Conservation (phyloP, 1,140 invertebrate genomes). For the Epicauta chinensis region DNA sequence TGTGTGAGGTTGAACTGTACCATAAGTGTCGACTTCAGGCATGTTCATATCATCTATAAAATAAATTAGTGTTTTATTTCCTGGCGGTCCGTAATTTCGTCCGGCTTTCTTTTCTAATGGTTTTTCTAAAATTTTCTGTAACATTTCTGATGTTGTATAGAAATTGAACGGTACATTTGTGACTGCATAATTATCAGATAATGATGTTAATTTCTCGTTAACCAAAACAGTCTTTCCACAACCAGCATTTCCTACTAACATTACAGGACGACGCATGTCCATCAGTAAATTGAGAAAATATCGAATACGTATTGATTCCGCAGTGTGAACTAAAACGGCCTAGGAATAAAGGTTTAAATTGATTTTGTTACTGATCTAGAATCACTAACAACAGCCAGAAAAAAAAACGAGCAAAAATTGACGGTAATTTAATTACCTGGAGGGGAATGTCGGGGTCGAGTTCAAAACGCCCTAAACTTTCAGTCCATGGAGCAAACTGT, state of each 20-base stretch:
- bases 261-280: slow-evolving; percentile 80
- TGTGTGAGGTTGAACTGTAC: slow-evolving; percentile 94
- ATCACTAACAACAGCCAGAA: not conserved
- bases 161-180: slow-evolving; percentile 95
- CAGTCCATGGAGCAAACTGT: slow-evolving; percentile 83
- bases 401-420: slow-evolving; percentile 1
- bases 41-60: slow-evolving; percentile 98
- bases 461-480: slow-evolving; percentile 83
- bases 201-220: slow-evolving; percentile 73
- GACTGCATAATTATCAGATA: slow-evolving; percentile 83
- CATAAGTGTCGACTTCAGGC: slow-evolving; percentile 90
- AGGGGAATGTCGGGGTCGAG: slow-evolving; percentile 86
- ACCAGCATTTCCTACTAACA: slow-evolving; percentile 89
- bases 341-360: slow-evolving; percentile 44
- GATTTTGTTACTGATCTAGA: not conserved
- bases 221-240: slow-evolving; percentile 87
- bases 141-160: slow-evolving; percentile 94
- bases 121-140: slow-evolving; percentile 91
- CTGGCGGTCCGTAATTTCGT: slow-evolving; percentile 90
- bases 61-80: slow-evolving; percentile 90
- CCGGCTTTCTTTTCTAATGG: slow-evolving; percentile 97
- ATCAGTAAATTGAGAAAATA: slow-evolving; percentile 89
- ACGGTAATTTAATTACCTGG: slow-evolving; percentile 53
- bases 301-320: slow-evolving; percentile 83
- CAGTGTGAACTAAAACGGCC: slow-evolving; percentile 87